Base-by-base conservation (phyloP, 2,888 invertebrate species). In the Cheilosia vernalis region DNA sequence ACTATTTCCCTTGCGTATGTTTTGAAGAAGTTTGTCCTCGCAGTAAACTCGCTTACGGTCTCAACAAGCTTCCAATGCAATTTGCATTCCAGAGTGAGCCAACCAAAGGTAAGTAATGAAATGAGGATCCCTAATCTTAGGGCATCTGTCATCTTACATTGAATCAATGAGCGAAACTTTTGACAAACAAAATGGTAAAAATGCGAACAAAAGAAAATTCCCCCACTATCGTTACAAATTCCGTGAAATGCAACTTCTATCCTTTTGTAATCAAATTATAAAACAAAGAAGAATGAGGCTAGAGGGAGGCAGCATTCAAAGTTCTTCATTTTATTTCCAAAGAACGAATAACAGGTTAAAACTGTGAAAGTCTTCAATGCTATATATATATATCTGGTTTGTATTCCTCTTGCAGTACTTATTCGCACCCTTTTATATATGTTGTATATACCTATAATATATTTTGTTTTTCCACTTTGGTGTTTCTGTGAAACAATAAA, bases 401-500 rank as follows among this genome's bases (percentile, higher is more conserved):
- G 47, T 73, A 53, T 15, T 17, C 56, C 47, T 51, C 40, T 37
- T 24, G 49, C 13, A 21, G 37, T 40, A 21, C 66, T 67, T 21
- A 42, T 58, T 63, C 64, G 42, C 73, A 64, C 76, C 76, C 66
- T 76, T 66, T 67, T 27, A 60, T n/a, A n/a, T n/a, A n/a, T n/a
- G n/a, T n/a, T n/a, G n/a, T n/a, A n/a, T n/a, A n/a, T n/a, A n/a
- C n/a, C 58, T 67, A 24, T 49, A 64, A 64, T 6, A n/a, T 21
- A n/a, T 21, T 51, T 51, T 63, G 33, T 55, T 64, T 60, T 17
- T 40, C 19, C 33, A 69, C 63, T 61, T 78, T 63, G 55, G 55
- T 64, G 30, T 64, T 55, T 24, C 64, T 53, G 53, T 63, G 61
- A 73, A 72, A 60, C 72, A 73, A 79, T 73, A 79, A 79, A 79